Evolutionary conservation across 2,113 vertebrate species (phyloP), one percentile per base, ranked within the genome.

Genomic region (Caracal caracal): DNA sequence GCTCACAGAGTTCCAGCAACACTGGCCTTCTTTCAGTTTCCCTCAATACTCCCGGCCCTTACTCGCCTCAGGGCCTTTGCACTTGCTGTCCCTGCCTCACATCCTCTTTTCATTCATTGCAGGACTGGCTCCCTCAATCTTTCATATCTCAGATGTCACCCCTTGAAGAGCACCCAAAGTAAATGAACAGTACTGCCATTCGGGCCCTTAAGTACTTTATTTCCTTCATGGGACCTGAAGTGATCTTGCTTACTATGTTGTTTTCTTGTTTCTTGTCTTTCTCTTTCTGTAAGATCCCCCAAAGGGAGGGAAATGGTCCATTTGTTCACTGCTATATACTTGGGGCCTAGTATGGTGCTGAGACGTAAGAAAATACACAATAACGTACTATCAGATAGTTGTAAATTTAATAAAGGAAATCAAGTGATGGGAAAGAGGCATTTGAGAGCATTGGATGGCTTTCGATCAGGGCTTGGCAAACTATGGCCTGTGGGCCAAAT

Each of bases 391-490:
- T 3, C 66, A 71, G 24, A 20, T 6, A 37, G 4, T 2, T 37
- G 3, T 66, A 30, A 30, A 5, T 43, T 10, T 28, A 9, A 70
- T 24, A 30, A 73, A 78, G 24, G 24, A 93, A 51, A n/a, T 20
- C 20, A 61, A 6, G n/a, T 35, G 8, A 40, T 3, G 20, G 47
- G 49, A 59, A 76, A 59, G 37, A 33, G 43, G 7, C 22, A 9
- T 0, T 8, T 6, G 11, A 24, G 24, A n/a, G 0, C 5, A 1
- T 20, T 5, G 40, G 20, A n/a, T 3, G 13, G n/a, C 49, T 78
- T 9, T 6, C 10, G n/a, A 5, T 10, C 12, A 6, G 24, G n/a
- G 20, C 9, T 28, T 78, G 53, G 22, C 1, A 6, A 51, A 20
- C 22, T 1, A 16, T 4, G 33, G 5, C 2, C 7, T 19, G 0